Conservation (phyloP, 2,113 vertebrate species). For the Cricetomys ansorgei region DNA sequence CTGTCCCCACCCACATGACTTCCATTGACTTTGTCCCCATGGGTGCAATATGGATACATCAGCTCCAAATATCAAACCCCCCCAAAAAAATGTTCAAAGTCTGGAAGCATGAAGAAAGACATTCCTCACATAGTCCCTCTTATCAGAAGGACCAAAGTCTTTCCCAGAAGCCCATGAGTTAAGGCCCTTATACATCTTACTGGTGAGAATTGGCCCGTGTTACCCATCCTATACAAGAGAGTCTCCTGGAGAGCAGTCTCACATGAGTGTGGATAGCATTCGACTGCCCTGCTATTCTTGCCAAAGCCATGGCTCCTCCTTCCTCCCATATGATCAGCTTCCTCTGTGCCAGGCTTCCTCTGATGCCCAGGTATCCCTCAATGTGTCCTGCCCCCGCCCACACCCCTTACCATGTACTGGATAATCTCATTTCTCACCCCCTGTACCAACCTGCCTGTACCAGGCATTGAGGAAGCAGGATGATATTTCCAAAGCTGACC, state of each 20-base stretch:
- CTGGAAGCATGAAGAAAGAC: not conserved
- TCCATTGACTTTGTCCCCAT: not conserved
- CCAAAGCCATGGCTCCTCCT: not conserved
- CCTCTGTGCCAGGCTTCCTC: not conserved
- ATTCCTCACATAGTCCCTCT: not conserved
- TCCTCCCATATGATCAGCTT: not conserved
- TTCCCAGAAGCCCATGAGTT: not conserved
- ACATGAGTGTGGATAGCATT: fast-evolving
- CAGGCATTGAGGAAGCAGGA: not conserved
- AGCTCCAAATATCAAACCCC: not conserved
- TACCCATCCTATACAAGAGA: not conserved
- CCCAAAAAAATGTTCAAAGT: not conserved
- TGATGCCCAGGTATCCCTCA: not conserved
- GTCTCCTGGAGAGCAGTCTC: not conserved
- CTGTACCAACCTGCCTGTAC: not conserved
- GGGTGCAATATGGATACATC: not conserved
- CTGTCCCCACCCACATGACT: not conserved
- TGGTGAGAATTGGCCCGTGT: not conserved
- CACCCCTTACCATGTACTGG: not conserved
- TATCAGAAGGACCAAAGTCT: not conserved
- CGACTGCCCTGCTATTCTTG: fast-evolving
- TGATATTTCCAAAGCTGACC: not conserved
- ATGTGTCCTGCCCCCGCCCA: fast-evolving
- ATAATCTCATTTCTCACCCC: not conserved
- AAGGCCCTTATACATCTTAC: fast-evolving